Percentiles rank a stretch among this genome's conserved stretches.
Evolutionary conservation across 2,888 invertebrate genomes (phyloP).

Genomic region (Liodrosophila aerea): DNA sequence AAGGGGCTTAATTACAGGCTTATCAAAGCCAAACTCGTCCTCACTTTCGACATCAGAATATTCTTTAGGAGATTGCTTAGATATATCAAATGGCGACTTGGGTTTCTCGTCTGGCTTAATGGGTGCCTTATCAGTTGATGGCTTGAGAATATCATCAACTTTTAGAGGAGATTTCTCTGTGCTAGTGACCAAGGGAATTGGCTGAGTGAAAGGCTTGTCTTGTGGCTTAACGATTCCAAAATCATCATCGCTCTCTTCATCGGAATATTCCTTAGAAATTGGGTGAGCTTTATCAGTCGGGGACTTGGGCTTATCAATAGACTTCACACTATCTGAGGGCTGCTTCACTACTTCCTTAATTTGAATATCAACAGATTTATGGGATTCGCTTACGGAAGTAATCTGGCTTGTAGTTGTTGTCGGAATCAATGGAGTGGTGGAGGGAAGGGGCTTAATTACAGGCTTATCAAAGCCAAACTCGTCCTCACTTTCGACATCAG

Average conservation of each 20-base stretch:
- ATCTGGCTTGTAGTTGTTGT: neutral
- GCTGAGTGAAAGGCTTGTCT: slow-evolving; percentile 2
- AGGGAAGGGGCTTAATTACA: neutral
- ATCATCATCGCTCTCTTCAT: slow-evolving; percentile 18
- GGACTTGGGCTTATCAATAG: slow-evolving; percentile 8
- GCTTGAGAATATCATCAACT: slow-evolving; percentile 11
- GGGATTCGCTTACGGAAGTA: slow-evolving; percentile 10
- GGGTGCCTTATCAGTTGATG: slow-evolving; percentile 6
- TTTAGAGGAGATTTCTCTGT: slow-evolving; percentile 5
- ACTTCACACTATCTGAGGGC: neutral
- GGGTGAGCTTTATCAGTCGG: slow-evolving; percentile 1
- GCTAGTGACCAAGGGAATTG: neutral
- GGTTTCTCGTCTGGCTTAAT: slow-evolving; percentile 13
- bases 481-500: slow-evolving; percentile 18
- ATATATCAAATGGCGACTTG: slow-evolving; percentile 8
- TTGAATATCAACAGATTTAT: slow-evolving; percentile 2
- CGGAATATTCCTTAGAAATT: slow-evolving; percentile 2
- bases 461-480: slow-evolving; percentile 17
- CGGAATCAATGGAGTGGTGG: neutral
- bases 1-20: slow-evolving; percentile 2
- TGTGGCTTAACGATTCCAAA: slow-evolving; percentile 7
- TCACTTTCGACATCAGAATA: slow-evolving; percentile 23
- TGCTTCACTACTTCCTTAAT: slow-evolving; percentile 8
- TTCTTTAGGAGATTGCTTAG: slow-evolving; percentile 2
- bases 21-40: slow-evolving; percentile 12